Base-by-base conservation (phyloP, 2,888 invertebrate genomes). In the Tethea ocularis region DNA sequence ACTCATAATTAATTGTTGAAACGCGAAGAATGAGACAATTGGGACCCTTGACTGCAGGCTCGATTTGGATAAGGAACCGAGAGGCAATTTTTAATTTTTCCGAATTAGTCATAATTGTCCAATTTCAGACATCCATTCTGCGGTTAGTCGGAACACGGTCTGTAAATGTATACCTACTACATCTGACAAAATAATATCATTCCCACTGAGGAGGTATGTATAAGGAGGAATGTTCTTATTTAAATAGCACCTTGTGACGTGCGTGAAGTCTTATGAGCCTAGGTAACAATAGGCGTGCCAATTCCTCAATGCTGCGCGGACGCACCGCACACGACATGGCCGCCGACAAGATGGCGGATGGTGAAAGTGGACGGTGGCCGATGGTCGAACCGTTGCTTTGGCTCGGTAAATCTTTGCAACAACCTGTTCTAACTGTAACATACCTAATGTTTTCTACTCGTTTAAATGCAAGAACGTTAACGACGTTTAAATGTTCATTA, bases 311-410 rank as follows among this genome's bases (percentile, higher is more conserved):
- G 77, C 72, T 70, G 75, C 80, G 76, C 80, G 73, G 62, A 71
- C 73, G 70, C 64, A 67, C 41, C 41, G 46, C n/a, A 38, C 80
- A 79, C 81, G 78, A 81, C 83, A 83, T 82, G 81, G 83, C 83
- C 74, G 82, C 77, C 74, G 68, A 82, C 87, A 91, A 91, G 83
- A 91, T 91, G 91, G 90, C 88, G 82, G 86, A 78, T 77, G 89
- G 90, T 91, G 91, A 91, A 91, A 91, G 91, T 89, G 88, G 80
- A 75, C 84, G 75, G 81, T 83, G 83, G 78, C 78, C 80, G 83
- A 79, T 76, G 77, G 80, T 75, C 75, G 77, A 70, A 72, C 72
- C 73, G 70, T 68, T 70, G 63, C 65, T 17, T 41, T 33, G 11
- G 61, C 78, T 71, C 74, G 68, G 73, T 68, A 68, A 76, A 78